Evolutionary conservation across 2,113 vertebrate species (phyloP).

Genomic region (Bombycilla garrulus): DNA sequence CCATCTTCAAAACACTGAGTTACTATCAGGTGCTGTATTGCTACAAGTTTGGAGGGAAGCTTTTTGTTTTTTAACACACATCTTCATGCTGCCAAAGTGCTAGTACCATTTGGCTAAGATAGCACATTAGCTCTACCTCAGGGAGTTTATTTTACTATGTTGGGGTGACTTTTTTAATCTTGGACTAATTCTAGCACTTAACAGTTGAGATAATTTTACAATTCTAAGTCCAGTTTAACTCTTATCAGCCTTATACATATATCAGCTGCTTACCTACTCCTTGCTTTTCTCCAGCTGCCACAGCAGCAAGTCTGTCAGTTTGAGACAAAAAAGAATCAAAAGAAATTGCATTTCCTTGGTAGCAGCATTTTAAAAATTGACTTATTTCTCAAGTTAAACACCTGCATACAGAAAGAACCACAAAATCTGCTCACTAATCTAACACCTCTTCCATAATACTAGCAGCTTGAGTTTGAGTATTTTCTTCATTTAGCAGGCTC

Average conservation of each 20-base stretch:
- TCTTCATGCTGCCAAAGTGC: neutral
- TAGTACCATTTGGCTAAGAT: neutral
- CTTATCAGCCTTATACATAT: fast-evolving
- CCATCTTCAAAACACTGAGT: neutral
- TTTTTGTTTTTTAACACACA: neutral
- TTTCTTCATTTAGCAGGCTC: neutral
- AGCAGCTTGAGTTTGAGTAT: neutral
- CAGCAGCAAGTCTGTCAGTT: neutral
- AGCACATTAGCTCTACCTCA: fast-evolving
- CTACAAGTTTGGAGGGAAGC: neutral
- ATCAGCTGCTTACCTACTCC: neutral
- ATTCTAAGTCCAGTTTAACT: neutral
- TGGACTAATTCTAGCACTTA: neutral
- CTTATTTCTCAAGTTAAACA: neutral
- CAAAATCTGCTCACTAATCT: neutral
- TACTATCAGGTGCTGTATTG: neutral
- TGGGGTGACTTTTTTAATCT: neutral
- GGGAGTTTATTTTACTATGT: neutral
- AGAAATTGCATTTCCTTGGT: neutral
- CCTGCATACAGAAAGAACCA: neutral
- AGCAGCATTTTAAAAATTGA: fast-evolving
- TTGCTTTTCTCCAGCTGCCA: neutral
- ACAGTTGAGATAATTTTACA: neutral
- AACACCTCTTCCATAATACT: neutral
- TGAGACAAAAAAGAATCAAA: neutral